Evolutionary conservation across 2,888 invertebrate species (phyloP).

Genomic region (Orchestes rusci): DNA sequence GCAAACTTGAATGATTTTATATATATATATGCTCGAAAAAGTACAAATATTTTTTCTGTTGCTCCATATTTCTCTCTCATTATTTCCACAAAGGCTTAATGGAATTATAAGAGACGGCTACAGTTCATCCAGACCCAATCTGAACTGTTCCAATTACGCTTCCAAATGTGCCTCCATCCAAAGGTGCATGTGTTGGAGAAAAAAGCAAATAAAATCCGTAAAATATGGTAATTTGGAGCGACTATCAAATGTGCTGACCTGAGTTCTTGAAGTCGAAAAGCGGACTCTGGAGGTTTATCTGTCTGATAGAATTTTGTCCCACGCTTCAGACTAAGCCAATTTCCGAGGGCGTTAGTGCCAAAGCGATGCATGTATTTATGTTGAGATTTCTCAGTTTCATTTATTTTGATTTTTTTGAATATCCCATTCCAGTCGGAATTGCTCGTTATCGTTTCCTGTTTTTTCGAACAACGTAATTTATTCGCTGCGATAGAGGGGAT

Average conservation of each 20-base stretch:
- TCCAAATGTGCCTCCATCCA: too few relatives aligned
- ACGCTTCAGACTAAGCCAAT: conserved; percentile 24
- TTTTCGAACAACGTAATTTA: conserved; percentile 10
- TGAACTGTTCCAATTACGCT: too few relatives aligned
- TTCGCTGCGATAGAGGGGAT: too few relatives aligned
- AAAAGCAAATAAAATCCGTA: conserved; percentile 9
- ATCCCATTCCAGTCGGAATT: conserved; percentile 14
- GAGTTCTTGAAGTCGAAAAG: conserved; percentile 22
- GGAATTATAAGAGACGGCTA: too few relatives aligned
- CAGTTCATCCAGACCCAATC: too few relatives aligned
- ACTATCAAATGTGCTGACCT: conserved; percentile 22
- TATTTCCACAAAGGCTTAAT: too few relatives aligned
- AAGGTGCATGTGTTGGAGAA: too few relatives aligned
- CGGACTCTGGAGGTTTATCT: conserved; percentile 20
- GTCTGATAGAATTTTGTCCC: conserved; percentile 25
- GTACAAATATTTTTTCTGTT: too few relatives aligned
- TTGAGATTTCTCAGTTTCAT: conserved; percentile 18
- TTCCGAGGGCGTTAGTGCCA: conserved; percentile 22
- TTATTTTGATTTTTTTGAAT: conserved; percentile 20
- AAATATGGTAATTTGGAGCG: conserved; percentile 21
- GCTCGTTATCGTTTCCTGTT: conserved; percentile 15
- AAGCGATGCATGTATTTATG: conserved; percentile 23
- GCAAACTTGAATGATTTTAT: too few relatives aligned
- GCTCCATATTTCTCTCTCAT: too few relatives aligned
- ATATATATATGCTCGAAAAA: too few relatives aligned